phyloP scores from a whole-genome alignment of 2,888 invertebrate species.

The Alviniconcha strummeri region DNA sequence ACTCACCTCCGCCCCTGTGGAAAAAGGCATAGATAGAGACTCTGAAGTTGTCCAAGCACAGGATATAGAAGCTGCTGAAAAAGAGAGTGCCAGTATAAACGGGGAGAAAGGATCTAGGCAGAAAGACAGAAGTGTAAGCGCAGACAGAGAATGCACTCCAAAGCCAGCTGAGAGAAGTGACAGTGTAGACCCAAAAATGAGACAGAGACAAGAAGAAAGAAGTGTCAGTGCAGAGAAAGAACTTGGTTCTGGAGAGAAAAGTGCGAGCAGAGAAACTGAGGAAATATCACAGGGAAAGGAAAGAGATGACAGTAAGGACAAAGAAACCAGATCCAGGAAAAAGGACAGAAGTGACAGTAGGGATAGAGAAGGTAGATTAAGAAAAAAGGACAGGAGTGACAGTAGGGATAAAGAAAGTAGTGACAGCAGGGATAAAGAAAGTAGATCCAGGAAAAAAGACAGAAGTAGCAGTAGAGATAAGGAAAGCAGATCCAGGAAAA shows the following conservation, averaged over 20 bases:
- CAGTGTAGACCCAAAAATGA: not conserved
- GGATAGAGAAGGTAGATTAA: slow-evolving; percentile 20
- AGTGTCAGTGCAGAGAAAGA: slow-evolving; percentile 13
- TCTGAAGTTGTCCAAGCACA: not conserved
- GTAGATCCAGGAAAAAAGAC: slow-evolving; percentile 10
- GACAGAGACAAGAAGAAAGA: not conserved
- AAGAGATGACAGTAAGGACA: slow-evolving; percentile 29
- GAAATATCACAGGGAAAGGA: slow-evolving; percentile 7
- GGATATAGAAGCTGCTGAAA: slow-evolving; percentile 15
- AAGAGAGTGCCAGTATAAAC: not conserved
- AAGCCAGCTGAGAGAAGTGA: slow-evolving; percentile 21
- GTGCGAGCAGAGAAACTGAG: slow-evolving; percentile 33
- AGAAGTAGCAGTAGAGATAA: slow-evolving; percentile 24
- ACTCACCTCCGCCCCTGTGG: no score
- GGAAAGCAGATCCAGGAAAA: slow-evolving; percentile 9
- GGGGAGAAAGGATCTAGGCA: not conserved
- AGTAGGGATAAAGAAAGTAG: slow-evolving; percentile 36
- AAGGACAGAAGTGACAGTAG: slow-evolving; percentile 26
- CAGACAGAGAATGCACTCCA: slow-evolving; percentile 10
- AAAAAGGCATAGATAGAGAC: no score
- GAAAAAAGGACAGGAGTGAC: slow-evolving; percentile 30
- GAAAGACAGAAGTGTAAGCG: not conserved
- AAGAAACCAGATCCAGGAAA: not conserved
- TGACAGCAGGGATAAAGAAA: slow-evolving; percentile 30
- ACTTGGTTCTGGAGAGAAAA: slow-evolving; percentile 23